Evolutionary conservation across 2,113 vertebrate genomes (phyloP).

Genomic region (Tretioscincus oriximinensis): DNA sequence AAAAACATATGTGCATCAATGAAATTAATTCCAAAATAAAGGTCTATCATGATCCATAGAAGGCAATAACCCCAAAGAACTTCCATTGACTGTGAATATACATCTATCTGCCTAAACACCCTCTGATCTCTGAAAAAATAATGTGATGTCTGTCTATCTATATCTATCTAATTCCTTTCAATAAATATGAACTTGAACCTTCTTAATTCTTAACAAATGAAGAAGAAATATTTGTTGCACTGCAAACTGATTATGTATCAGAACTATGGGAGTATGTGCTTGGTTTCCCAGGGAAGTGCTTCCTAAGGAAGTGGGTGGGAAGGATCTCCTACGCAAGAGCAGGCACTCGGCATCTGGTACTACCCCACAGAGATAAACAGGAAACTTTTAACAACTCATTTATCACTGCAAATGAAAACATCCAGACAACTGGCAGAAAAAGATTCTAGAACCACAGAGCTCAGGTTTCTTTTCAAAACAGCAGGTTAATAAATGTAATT

Average conservation of each 20-base stretch:
- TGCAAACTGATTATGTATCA: background rate
- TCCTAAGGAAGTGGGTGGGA: conserved; percentile 14
- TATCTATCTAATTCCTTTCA: too few species aligned
- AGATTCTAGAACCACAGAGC: background rate
- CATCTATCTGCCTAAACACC: too few species aligned
- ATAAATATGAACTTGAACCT: too few species aligned
- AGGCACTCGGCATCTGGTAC: background rate
- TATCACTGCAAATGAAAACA: background rate
- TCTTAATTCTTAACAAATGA: too few species aligned
- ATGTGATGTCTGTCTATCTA: too few species aligned
- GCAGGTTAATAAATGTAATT: background rate
- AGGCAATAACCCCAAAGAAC: too few species aligned
- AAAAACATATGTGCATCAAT: too few species aligned
- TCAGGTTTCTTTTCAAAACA: background rate
- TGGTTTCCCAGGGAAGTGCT: conserved; percentile 24
- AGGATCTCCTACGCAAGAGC: conserved; percentile 4
- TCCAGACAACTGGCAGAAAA: conserved; percentile 14
- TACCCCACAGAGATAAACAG: conserved; percentile 3
- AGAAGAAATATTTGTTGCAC: background rate
- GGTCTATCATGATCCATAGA: too few species aligned
- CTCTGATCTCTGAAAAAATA: too few species aligned
- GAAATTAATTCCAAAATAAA: too few species aligned
- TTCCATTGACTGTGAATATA: too few species aligned
- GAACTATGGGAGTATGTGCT: background rate
- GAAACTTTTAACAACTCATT: conserved; percentile 29